Percentiles rank a stretch among this genome's conserved stretches.
Evolutionary conservation across 2,888 invertebrate species (phyloP).

Genomic region (Himalopsyche japonica): DNA sequence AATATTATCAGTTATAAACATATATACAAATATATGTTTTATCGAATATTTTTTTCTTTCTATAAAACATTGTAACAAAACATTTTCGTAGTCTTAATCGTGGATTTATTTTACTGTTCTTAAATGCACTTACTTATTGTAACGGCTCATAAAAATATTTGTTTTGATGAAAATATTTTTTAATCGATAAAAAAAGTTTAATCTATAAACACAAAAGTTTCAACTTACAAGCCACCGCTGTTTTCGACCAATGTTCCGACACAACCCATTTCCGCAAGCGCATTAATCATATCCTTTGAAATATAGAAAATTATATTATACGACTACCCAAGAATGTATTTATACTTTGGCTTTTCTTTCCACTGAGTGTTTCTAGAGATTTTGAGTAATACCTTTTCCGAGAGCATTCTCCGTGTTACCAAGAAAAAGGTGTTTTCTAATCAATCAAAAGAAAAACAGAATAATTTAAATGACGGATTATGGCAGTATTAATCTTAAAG

Average conservation of each 20-base stretch:
- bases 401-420: not conserved
- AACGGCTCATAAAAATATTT: too few relatives aligned
- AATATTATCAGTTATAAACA: too few relatives aligned
- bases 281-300: constrained; percentile 31
- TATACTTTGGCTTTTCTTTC: not conserved
- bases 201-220: too few relatives aligned
- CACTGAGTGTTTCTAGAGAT: not conserved
- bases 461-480: not conserved
- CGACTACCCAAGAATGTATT: not conserved
- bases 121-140: too few relatives aligned
- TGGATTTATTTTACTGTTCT: too few relatives aligned
- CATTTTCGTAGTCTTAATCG: too few relatives aligned
- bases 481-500: not conserved
- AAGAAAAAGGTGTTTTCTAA: not conserved
- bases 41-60: too few relatives aligned
- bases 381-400: not conserved
- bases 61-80: too few relatives aligned
- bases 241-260: constrained; percentile 7
- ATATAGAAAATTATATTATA: constrained; percentile 19
- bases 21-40: too few relatives aligned
- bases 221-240: not conserved
- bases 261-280: constrained; percentile 19
- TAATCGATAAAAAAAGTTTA: too few relatives aligned
- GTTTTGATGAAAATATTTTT: too few relatives aligned
- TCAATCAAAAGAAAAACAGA: not conserved